Base-by-base conservation (phyloP, 1,140 invertebrate genomes). In the Dendroctonus valens region DNA sequence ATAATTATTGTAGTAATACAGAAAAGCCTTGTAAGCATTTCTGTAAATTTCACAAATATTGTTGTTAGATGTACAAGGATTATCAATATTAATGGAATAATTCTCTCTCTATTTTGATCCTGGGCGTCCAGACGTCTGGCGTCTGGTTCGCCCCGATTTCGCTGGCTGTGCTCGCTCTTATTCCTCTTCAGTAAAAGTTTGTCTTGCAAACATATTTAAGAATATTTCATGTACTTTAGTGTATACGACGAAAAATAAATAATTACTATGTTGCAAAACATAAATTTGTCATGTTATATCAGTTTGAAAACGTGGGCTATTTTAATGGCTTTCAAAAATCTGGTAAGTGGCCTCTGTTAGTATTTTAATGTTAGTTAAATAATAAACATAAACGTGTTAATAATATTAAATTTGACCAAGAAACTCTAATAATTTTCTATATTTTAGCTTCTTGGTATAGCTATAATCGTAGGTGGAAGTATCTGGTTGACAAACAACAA, bases 91-190 rank as follows among this genome's bases (percentile, higher is more conserved):
- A 46, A 46, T 26, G 26, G 26, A 46, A 46, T 11, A 11, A 3
- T 11, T 5, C 2, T 52, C 50, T n/a, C 50, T 52, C 11, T 52
- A 8, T 9, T 26, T 52, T 11, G 12, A 46, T 11, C 44, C 44
- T 12, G 53, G 59, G 59, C 59, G 59, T 52, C 59, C 37, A 61
- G 59, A 52, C 59, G 59, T 61, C 59, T 61, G 59, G 59, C 59
- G 59, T 61, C 59, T 61, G 49, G 39, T 11, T 54, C 44, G n/a
- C 14, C 57, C 8, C 8, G 12, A 7, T 59, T 14, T 37, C 42
- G 7, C 44, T 46, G 44, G 44, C 26, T 26, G 26, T 26, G 26
- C 26, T 26, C 26, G 26, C 2, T 46, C 44, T 14, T 14, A n/a
- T 46, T 46, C 44, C 9, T 46, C 12, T 4, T 14, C 44, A 26